Base-by-base conservation (phyloP, 2,888 invertebrate species). In the Pandemis cinnamomeana region DNA sequence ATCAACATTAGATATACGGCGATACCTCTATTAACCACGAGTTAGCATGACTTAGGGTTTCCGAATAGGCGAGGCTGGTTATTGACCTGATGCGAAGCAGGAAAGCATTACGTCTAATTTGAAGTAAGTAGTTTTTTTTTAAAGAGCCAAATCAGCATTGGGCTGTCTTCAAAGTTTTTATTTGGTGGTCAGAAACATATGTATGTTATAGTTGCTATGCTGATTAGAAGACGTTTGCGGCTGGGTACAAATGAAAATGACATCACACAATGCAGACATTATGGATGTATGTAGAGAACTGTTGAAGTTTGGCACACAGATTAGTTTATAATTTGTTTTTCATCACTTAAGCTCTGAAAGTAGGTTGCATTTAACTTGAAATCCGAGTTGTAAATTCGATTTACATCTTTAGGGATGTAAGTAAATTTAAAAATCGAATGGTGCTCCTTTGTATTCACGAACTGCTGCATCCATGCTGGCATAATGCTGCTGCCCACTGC, bases 1-100 rank as follows among this genome's bases (percentile, higher is more conserved):
- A 73, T 69, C 68, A 64, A 70, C 51, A 20, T 48, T 42, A 63
- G 58, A 51, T 66, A 61, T 62, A 44, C 62, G 36, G n/a, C n/a
- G 55, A 68, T 68, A 58, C 58, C 58, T 58, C 58, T 58, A 60
- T 53, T 67, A 63, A 70, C 61, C 53, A 61, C 46, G 64, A 69
- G 63, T 73, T 48, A 58, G 64, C 64, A 70, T 72, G 42, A 72
- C 67, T 61, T 66, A 70, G 66, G 74, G 61, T 70, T 62, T 67
- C 51, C 11, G 53, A 55, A 27, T 55, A 68, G 46, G 72, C 15
- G 63, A 55, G 70, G 71, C 60, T 20, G 71, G 44, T 0, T 62
- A 44, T 48, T 74, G 74, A 74, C 70, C 74, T 36, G 58, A 0
- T 46, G 46, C 53, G 41, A 27, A n/a, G 15, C 63, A 72, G 62